Percentiles rank a stretch among this genome's conserved stretches.
Evolutionary conservation across 2,113 vertebrate species (phyloP).

Genomic region (Azemiops feae): DNA sequence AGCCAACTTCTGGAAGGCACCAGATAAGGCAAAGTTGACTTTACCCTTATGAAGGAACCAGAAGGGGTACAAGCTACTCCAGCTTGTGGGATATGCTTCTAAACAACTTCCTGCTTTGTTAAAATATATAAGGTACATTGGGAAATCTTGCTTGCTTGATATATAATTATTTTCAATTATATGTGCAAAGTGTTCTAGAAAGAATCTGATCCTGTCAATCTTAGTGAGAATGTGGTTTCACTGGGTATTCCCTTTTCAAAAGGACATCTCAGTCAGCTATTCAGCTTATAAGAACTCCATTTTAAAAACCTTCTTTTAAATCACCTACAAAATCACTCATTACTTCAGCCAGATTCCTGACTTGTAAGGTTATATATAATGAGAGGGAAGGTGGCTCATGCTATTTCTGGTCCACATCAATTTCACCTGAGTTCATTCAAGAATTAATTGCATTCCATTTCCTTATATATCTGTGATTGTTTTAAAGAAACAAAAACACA

Average conservation of each 20-base stretch:
- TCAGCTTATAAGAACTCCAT: neutral
- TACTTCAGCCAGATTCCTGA: neutral
- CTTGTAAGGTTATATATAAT: neutral
- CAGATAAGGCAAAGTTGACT: neutral
- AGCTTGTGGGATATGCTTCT: neutral
- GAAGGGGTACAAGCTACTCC: neutral
- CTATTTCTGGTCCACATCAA: neutral
- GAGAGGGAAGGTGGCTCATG: neutral
- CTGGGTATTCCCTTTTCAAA: neutral
- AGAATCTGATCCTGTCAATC: neutral
- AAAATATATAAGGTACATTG: neutral
- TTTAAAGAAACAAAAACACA: neutral
- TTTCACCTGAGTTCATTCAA: neutral
- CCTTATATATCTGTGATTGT: neutral
- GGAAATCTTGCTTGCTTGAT: neutral
- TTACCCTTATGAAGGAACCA: neutral
- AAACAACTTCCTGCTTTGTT: accelerated
- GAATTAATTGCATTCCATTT: neutral
- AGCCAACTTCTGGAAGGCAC: neutral
- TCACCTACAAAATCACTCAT: neutral
- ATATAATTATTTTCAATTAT: neutral
- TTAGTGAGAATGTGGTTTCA: neutral
- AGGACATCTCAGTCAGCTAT: neutral
- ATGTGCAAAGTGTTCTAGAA: neutral
- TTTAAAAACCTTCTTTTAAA: neutral